Base-by-base conservation (phyloP, 2,888 invertebrate species). In the Archips xylosteana region DNA sequence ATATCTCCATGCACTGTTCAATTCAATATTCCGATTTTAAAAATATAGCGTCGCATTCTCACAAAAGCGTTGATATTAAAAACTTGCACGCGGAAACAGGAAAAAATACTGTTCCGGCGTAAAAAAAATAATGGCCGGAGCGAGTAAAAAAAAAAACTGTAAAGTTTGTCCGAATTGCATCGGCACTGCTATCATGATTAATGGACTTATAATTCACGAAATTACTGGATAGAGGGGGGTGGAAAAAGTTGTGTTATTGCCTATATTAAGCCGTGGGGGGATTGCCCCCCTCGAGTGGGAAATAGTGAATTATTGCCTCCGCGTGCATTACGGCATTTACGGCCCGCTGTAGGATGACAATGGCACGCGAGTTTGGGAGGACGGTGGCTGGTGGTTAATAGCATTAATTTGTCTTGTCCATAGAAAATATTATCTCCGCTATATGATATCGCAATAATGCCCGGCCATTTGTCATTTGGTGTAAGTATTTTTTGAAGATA, bases 191-290 rank as follows among this genome's bases (percentile, higher is more conserved):
- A 81, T 85, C 85, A 87, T 91, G 89, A 91, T 89, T 88, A 87
- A 91, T 87, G 83, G 81, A 82, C 86, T 86, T 88, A 89, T 87
- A 88, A 91, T 89, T 87, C 87, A 85, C 83, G 83, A 87, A 88
- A 87, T 88, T 88, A 87, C 82, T 74, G 76, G 76, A 76, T 79
- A 79, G 80, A 78, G 77, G 80, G 80, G 78, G 77, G 80, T 73
- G 77, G 83, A 85, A 85, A 87, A 87, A 88, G 85, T 88, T 86
- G 85, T 85, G 86, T 87, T 89, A 90, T 88, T 88, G 87, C 85
- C 88, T 84, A 91, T 91, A 91, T 89, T 89, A 89, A 88, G 85
- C 85, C 77, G 77, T 79, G 80, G 76, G 79, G 78, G 82, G 75
- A 77, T 71, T 71, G 76, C 76, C 77, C 74, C 78, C 76, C 76